phyloP scores from a whole-genome alignment of 1,140 invertebrate genomes.

The Drosophila neocordata region DNA sequence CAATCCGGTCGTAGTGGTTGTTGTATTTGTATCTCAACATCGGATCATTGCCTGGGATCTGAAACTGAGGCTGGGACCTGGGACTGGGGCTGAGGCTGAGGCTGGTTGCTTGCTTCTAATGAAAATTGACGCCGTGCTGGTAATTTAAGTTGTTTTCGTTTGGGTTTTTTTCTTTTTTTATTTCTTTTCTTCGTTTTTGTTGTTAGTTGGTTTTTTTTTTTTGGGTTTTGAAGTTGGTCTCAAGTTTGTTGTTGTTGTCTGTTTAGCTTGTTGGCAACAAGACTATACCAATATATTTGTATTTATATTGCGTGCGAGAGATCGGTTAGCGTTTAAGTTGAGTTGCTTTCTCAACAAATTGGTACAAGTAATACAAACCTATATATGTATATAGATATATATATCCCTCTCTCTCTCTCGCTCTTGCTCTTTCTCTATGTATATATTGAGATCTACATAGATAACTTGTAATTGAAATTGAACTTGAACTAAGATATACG shows the following conservation, averaged over 20 bases:
- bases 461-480: constrained; percentile 8
- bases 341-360: constrained; percentile 10
- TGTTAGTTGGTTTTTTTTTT: too few relatives aligned
- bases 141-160: constrained; percentile 79
- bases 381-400: neutral
- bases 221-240: neutral
- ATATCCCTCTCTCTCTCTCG: neutral
- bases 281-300: constrained; percentile 6
- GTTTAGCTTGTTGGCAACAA: constrained; percentile 29
- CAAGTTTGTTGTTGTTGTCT: constrained; percentile 14
- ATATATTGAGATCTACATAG: neutral
- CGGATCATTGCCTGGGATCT: constrained; percentile 20
- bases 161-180: constrained; percentile 34
- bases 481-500: constrained; percentile 4
- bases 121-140: constrained; percentile 78
- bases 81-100: constrained; percentile 10
- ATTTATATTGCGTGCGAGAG: constrained; percentile 15
- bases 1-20: constrained; percentile 49
- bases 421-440: neutral
- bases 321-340: constrained; percentile 7
- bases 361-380: constrained; percentile 4
- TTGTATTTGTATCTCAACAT: neutral
- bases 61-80: neutral
- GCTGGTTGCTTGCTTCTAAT: constrained; percentile 68
- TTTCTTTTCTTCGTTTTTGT: neutral